Conservation (phyloP, 2,888 invertebrate genomes). For the Drosophila meridionalis region DNA sequence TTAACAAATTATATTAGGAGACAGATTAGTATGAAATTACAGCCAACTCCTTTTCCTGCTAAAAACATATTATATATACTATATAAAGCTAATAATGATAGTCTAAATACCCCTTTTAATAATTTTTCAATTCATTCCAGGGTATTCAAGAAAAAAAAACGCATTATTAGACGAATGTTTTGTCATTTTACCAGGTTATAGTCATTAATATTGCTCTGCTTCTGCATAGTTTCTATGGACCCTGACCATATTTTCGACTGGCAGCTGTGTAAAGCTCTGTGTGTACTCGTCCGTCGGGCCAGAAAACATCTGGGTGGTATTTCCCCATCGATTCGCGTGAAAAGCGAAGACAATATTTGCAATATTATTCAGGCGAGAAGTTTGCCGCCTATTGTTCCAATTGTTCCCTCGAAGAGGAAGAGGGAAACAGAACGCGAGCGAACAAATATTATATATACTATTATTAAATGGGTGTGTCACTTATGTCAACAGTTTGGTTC, state of each 20-base stretch:
- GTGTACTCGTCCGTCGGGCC: background rate
- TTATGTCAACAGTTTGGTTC: slow-evolving; percentile 49
- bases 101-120: background rate
- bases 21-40: too few species aligned
- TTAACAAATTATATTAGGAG: too few species aligned
- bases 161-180: background rate
- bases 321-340: slow-evolving; percentile 34
- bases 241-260: slow-evolving; percentile 13
- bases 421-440: background rate
- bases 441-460: slow-evolving; percentile 10
- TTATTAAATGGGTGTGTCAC: slow-evolving; percentile 55
- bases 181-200: background rate
- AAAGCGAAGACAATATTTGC: slow-evolving; percentile 51
- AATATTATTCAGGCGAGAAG: slow-evolving; percentile 52
- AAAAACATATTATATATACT: background rate
- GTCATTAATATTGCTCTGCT: background rate
- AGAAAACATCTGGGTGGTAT: slow-evolving; percentile 49
- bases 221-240: slow-evolving; percentile 3
- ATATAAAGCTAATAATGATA: background rate
- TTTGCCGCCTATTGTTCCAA: slow-evolving; percentile 26
- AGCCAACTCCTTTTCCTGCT: background rate
- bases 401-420: background rate
- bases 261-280: slow-evolving; percentile 42
- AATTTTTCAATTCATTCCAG: background rate
- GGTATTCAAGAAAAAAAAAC: background rate